Evolutionary conservation across 2,113 vertebrate genomes (phyloP).

Genomic region (Formicarius rufipectus): DNA sequence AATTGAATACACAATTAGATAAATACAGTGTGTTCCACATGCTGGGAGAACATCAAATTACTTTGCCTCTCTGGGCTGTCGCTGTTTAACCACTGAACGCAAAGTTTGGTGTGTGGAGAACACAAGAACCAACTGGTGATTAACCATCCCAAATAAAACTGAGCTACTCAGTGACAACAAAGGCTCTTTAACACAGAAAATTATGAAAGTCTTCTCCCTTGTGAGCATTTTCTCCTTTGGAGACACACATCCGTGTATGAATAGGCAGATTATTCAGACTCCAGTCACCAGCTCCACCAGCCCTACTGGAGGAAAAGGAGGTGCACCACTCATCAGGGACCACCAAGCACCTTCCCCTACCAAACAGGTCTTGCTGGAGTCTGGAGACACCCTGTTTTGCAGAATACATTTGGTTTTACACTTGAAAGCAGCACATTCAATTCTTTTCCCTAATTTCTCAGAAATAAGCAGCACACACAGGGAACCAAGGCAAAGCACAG

Average conservation of each 20-base stretch:
- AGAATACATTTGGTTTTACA: fast-evolving
- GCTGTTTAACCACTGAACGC: constrained; percentile 35
- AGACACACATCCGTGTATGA: not conserved
- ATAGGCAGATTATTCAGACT: not conserved
- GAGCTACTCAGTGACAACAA: not conserved
- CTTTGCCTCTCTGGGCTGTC: constrained; percentile 21
- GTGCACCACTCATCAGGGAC: not conserved
- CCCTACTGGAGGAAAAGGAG: not conserved
- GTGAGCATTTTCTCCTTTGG: not conserved
- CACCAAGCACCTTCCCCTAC: not conserved
- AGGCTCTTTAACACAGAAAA: not conserved
- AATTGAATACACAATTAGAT: constrained; percentile 52
- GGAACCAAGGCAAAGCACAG: not conserved
- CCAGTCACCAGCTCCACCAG: not conserved
- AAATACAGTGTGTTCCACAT: constrained; percentile 59
- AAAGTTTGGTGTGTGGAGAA: not conserved
- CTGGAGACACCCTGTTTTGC: not conserved
- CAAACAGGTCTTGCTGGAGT: not conserved
- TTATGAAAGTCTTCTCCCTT: not conserved
- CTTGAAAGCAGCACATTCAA: not conserved
- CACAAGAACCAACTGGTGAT: not conserved
- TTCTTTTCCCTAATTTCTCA: not conserved
- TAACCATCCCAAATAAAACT: not conserved
- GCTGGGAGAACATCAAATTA: constrained; percentile 58
- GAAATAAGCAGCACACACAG: not conserved